Percentiles rank a stretch among this genome's conserved stretches.
Evolutionary conservation across 2,797 vertebrate genomes (phyloP).

Genomic region (Halcyon badia): DNA sequence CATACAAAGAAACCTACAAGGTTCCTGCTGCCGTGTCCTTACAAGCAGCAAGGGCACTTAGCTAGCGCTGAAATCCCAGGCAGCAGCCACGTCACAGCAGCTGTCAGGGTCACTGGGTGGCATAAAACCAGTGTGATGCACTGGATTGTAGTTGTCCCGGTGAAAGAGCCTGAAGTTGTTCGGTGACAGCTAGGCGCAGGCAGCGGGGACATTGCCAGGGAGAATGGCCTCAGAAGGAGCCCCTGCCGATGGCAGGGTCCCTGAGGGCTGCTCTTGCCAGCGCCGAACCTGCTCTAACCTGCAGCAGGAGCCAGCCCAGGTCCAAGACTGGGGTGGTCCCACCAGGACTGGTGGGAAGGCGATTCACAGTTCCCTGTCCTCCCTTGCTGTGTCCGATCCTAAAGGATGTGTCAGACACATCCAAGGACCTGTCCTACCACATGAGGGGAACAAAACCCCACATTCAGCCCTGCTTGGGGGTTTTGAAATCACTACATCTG

Average conservation of each 20-base stretch:
- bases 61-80: neutral
- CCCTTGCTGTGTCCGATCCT: neutral
- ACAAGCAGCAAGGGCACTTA: neutral
- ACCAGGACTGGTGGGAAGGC: neutral
- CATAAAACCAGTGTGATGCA: neutral
- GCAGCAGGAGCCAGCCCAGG: neutral
- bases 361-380: neutral
- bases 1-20: neutral
- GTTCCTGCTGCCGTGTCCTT: neutral
- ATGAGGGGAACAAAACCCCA: neutral
- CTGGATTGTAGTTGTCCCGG: neutral
- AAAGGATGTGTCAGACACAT: neutral
- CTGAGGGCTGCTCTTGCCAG: neutral
- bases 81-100: neutral
- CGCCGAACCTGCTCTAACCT: neutral
- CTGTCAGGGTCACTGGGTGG: rapidly evolving
- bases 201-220: neutral
- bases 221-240: neutral
- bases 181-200: neutral
- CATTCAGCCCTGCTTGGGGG: too few species aligned
- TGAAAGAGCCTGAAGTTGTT: neutral
- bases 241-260: neutral
- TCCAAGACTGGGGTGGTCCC: neutral
- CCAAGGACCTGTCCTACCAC: neutral
- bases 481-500: neutral